These are phyloP conservation scores for Patella pellucida DNA, from an alignment of 2,888 invertebrate genomes.

Conservation along the genomic window DNA sequence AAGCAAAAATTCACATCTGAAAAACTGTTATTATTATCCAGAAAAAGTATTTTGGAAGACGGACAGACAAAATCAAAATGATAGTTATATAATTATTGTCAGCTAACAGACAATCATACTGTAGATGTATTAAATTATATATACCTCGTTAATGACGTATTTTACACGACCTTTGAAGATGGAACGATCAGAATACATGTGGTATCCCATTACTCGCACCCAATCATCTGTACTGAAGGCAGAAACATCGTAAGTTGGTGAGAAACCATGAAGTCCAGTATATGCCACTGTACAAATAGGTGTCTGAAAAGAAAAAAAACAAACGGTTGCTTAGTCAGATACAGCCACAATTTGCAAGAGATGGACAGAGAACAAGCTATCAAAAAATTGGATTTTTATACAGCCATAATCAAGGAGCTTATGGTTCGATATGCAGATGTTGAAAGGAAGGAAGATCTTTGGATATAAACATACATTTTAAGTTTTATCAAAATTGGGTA, in stretches of 20 bases:
- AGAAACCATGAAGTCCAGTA: constrained; percentile 32
- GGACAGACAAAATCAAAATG: not conserved
- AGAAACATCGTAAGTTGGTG: constrained; percentile 33
- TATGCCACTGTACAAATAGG: constrained; percentile 41
- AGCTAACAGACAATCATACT: no score
- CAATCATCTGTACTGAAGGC: constrained; percentile 36
- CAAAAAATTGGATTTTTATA: no score
- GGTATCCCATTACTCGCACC: constrained; percentile 31
- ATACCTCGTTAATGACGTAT: constrained; percentile 21
- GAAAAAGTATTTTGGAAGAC: not conserved
- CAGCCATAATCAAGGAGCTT: no score
- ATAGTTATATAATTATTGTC: no score
- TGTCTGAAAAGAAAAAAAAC: constrained; percentile 22
- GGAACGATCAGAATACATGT: constrained; percentile 17
- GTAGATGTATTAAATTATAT: no score
- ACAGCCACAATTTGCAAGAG: not conserved
- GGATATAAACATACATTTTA: no score
- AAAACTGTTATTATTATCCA: no score
- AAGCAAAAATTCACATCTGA: no score
- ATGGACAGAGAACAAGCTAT: no score
- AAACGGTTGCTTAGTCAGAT: not conserved
- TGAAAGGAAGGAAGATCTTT: no score
- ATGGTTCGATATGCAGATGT: no score
- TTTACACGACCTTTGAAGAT: constrained; percentile 12
- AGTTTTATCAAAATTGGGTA: no score